A percentile compares a stretch with the other conserved stretches of the same genome.
Evolutionary conservation across 2,113 vertebrate genomes (phyloP).

Genomic region (Sebastes fasciatus): DNA sequence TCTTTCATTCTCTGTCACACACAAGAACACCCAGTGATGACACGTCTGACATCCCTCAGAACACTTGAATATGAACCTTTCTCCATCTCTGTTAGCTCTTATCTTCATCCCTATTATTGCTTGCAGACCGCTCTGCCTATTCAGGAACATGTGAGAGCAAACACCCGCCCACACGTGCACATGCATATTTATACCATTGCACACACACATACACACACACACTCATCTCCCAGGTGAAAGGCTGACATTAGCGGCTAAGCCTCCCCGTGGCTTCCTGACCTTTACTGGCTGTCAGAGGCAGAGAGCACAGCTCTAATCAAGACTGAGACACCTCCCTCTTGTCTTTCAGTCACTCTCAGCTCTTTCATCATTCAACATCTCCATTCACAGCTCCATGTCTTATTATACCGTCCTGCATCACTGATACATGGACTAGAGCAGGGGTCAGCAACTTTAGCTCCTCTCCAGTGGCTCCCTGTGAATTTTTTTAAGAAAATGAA

Average conservation of each 20-base stretch:
- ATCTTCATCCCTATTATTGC: constrained; percentile 17
- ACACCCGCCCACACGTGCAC: background rate
- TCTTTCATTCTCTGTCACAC: background rate
- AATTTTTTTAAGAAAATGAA: too few species aligned
- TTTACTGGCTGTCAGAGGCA: constrained; percentile 59
- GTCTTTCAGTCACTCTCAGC: constrained; percentile 11
- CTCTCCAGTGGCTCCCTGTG: too few species aligned
- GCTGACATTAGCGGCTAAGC: constrained; percentile 63
- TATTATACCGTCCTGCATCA: background rate
- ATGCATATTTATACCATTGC: background rate
- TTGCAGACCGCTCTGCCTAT: background rate
- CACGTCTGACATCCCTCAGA: constrained; percentile 9
- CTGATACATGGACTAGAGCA: background rate
- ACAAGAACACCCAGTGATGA: background rate
- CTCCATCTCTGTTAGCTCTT: constrained; percentile 32
- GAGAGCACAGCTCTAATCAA: constrained; percentile 48
- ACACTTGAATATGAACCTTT: constrained; percentile 5
- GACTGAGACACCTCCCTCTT: constrained; percentile 9
- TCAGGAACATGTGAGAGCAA: constrained; percentile 9
- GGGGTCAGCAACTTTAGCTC: too few species aligned
- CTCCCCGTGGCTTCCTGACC: constrained; percentile 65
- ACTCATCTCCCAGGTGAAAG: constrained; percentile 50
- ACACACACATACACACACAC: background rate
- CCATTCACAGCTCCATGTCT: constrained; percentile 32
- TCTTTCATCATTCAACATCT: constrained; percentile 36